These are phyloP conservation scores for Cyanoderma ruficeps DNA, from an alignment of 2,113 vertebrate species.

Conservation along the genomic window DNA sequence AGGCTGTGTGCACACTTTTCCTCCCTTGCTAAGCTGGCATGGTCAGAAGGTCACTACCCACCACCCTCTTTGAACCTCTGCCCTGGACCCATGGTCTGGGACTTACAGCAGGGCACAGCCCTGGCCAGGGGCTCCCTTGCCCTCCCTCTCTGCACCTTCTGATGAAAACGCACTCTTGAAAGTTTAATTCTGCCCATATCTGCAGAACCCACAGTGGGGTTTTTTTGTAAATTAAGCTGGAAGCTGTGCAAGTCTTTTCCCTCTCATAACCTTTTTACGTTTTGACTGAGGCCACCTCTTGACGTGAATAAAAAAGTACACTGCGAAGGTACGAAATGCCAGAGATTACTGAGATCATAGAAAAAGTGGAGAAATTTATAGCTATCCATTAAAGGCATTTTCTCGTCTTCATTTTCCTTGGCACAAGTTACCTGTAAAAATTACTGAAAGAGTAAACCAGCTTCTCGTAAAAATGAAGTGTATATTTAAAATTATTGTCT, in stretches of 20 bases:
- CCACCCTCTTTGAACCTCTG: background rate
- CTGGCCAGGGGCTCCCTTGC: background rate
- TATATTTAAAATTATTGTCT: background rate
- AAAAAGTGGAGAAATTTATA: slow-evolving; percentile 40
- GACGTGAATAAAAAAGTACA: slow-evolving; percentile 43
- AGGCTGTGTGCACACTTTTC: accelerated
- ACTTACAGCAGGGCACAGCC: background rate
- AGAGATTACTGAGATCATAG: slow-evolving; percentile 51
- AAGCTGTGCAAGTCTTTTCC: slow-evolving; percentile 9
- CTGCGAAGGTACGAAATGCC: slow-evolving; percentile 33
- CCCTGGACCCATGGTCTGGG: background rate
- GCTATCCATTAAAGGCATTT: slow-evolving; percentile 32
- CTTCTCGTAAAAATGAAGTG: slow-evolving; percentile 6
- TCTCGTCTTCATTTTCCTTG: slow-evolving; percentile 26
- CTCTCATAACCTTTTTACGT: slow-evolving; percentile 25
- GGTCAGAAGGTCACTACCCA: background rate
- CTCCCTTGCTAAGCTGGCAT: background rate
- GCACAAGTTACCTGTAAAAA: slow-evolving; percentile 39
- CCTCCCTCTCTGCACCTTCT: background rate
- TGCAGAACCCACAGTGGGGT: background rate
- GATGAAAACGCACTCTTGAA: background rate
- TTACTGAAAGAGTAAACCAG: slow-evolving; percentile 3
- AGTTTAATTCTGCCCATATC: background rate
- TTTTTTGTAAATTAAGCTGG: background rate
- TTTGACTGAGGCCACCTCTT: slow-evolving; percentile 23